phyloP scores from a whole-genome alignment of 2,888 invertebrate species.

The Galeopsomyia nigrocyanea region DNA sequence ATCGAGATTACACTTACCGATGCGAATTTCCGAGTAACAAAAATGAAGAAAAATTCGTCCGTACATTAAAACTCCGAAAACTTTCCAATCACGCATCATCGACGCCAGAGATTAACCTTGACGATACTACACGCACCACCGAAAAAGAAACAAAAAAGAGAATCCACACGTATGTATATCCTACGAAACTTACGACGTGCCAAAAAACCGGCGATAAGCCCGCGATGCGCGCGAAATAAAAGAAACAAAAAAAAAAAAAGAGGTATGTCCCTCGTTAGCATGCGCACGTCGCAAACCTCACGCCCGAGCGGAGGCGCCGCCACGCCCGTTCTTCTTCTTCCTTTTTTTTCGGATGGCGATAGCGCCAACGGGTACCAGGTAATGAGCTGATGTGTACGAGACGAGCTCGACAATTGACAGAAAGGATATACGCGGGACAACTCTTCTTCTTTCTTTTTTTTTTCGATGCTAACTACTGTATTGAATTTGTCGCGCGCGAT shows the following conservation, averaged over 20 bases:
- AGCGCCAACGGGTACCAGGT: conserved; percentile 11
- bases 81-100: background rate
- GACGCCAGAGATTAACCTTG: no score
- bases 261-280: conserved; percentile 44
- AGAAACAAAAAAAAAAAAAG: conserved; percentile 15
- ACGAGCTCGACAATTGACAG: conserved; percentile 25
- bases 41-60: conserved; percentile 1
- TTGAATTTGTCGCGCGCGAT: no score
- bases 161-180: background rate
- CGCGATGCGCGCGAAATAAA: background rate
- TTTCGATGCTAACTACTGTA: conserved; percentile 30
- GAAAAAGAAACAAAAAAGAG: no score
- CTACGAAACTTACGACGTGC: background rate
- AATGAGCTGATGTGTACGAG: conserved; percentile 10
- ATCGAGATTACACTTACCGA: background rate
- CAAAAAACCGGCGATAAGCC: background rate
- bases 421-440: background rate
- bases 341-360: background rate
- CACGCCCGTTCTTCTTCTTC: background rate
- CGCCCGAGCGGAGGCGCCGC: conserved; percentile 4
- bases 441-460: no score
- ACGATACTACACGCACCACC: no score
- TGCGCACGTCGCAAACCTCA: conserved; percentile 39
- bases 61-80: no score
- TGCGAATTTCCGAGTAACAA: background rate